Evolutionary conservation across 2,888 invertebrate genomes (phyloP).

Genomic region (Desoria tigrina): DNA sequence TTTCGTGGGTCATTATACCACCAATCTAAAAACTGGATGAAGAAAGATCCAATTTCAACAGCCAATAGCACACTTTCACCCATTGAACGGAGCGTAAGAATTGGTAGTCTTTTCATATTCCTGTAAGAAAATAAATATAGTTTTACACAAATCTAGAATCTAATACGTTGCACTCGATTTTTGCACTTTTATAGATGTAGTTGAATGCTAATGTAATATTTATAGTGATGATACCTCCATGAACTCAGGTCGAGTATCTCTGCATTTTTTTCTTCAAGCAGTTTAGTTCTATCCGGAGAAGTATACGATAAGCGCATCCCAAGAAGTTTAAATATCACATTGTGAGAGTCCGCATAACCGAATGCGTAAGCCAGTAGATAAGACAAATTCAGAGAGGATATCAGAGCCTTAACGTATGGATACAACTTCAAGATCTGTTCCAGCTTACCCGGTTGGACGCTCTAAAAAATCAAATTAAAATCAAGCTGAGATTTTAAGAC

Average conservation of each 20-base stretch:
- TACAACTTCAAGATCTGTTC: constrained; percentile 1
- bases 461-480: no score
- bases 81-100: constrained; percentile 25
- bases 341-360: constrained; percentile 31
- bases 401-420: constrained; percentile 26
- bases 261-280: constrained; percentile 30
- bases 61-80: constrained; percentile 41
- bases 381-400: constrained; percentile 24
- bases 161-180: neutral
- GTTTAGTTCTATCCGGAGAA: constrained; percentile 27
- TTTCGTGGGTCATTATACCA: constrained; percentile 40
- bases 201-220: neutral
- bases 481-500: no score
- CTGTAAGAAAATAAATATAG: neutral
- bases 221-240: constrained; percentile 34
- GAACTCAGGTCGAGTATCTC: constrained; percentile 26
- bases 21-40: constrained; percentile 50
- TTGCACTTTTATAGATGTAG: neutral
- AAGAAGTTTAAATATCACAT: constrained; percentile 29
- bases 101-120: constrained; percentile 27
- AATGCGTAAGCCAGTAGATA: constrained; percentile 32
- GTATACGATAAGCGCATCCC: constrained; percentile 33
- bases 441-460: no score
- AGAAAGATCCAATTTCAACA: constrained; percentile 47
- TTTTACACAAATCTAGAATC: neutral